A percentile compares a stretch with the other conserved stretches of the same genome.
Conservation (phyloP, 2,888 invertebrate species). For the Epinotia nisella region DNA sequence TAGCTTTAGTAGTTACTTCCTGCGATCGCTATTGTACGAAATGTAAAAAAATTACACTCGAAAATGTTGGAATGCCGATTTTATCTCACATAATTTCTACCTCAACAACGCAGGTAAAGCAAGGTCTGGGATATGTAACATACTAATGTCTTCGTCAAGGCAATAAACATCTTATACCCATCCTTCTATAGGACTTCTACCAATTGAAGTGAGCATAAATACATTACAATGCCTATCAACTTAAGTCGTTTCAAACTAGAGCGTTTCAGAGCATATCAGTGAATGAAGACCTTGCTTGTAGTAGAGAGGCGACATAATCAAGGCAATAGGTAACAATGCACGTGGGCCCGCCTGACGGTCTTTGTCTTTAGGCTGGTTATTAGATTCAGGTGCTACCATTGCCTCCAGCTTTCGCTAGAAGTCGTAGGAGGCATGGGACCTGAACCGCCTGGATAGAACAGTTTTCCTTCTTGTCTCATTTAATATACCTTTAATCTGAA, state of each 20-base stretch:
- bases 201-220: not conserved
- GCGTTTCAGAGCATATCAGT: conserved; percentile 11
- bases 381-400: conserved; percentile 19
- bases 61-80: too few species aligned
- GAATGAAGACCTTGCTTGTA: conserved; percentile 39
- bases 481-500: too few species aligned
- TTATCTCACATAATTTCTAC: too few species aligned
- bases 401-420: conserved; percentile 1
- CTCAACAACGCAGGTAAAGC: too few species aligned
- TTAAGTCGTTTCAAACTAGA: not conserved
- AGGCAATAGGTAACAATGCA: conserved; percentile 57
- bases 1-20: too few species aligned
- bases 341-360: conserved; percentile 53
- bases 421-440: not conserved
- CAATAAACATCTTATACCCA: not conserved
- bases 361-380: conserved; percentile 24
- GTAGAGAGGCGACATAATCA: conserved; percentile 60
- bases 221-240: not conserved
- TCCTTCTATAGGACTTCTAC: not conserved
- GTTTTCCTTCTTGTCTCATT: not conserved
- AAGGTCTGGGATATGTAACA: too few species aligned
- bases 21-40: too few species aligned
- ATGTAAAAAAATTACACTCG: too few species aligned
- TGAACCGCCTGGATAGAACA: not conserved
- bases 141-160: not conserved